Evolutionary conservation across 2,797 vertebrate genomes (phyloP), one percentile per base, ranked within the genome.

Genomic region (Hyperoplus lanceolatus): DNA sequence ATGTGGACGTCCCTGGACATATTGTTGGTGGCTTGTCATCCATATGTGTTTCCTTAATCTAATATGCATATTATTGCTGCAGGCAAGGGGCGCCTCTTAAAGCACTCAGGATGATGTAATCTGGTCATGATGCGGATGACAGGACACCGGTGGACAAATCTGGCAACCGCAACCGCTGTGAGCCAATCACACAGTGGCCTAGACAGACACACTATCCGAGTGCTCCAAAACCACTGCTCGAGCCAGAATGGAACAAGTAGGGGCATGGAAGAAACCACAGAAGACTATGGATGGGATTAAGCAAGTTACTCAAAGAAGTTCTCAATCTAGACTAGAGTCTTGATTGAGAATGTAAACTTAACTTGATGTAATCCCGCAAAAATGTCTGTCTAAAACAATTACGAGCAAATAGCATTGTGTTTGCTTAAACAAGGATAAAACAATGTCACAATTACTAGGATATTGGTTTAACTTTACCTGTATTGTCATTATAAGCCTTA

Each of bases 41-140:
- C 45, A 14, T 12, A 21, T 6, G 14, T 42, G 18, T 58, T 50
- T 53, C 7, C 6, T 53, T 18, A 67, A 61, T 81, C 41, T 21
- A 78, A 77, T 48, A 54, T 72, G 54, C 45, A 80, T 62, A 50
- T 50, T 36, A 51, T 10, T 59, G 43, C 48, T 57, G 42, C 54
- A 70, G 43, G 48, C 38, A 58, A 43, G 38, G 42, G 51, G 57
- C 9, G 21, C 36, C 61, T 70, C 55, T n/a, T 76, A 53, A 64
- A 71, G 69, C 75, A 71, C 63, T 80, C 49, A 63, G 53, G 57
- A 77, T 89, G 83, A 89, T 75, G 84, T 81, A 72, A 85, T 84
- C 61, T 61, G 46, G 45, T 67, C 64, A 51, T 8, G n/a, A 76
- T 50, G 61, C 29, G 14, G 3, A 79, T 69, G 65, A 82, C 73